Base-by-base conservation (phyloP, 2,888 invertebrate genomes). In the Tipula lateralis region DNA sequence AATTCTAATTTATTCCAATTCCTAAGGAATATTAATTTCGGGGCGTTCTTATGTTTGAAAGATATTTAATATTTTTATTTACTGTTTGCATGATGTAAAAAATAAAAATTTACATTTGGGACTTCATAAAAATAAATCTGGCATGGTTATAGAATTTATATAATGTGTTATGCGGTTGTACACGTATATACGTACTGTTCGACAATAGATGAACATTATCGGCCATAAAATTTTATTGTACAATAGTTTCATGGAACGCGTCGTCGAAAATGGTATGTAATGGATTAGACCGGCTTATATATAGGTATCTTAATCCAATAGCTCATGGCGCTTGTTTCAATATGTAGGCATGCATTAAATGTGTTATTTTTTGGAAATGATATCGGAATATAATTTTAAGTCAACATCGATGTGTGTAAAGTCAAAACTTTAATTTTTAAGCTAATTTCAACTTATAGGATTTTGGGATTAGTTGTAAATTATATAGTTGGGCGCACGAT, bases 51-150 rank as follows among this genome's bases (percentile, higher is more conserved):
- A 24, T 66, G 24, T 66, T 66, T 24, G 9, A 5, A 66, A 66
- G 66, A 66, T 66, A 66, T 66, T 66, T 66, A 66, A 66, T 66
- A 66, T 66, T 66, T 66, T 66, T 66, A 24, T 66, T 66, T 66
- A 66, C 44, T 66, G 24, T 66, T 66, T 66, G 66, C 66, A 24
- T 66, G 66, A 66, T 24, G 66, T 66, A 66, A 66, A 66, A 44
- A 44, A 39, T 39, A 39, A 44, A 44, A 44, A 66, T 66, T 66
- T 66, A 66, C 66, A 66, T 66, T 66, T 66, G 66, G 66, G 66
- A 66, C 66, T 66, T 66, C 9, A 44, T n/a, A 9, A 2, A 19
- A 66, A 44, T n/a, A 44, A 44, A 66, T 66, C 66, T 66, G 66
- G 66, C 66, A 66, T 66, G 12, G 12, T 16, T 44, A 44, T 50